These are phyloP conservation scores for Sciurus niger DNA, from an alignment of 2,113 vertebrate species.

Conservation along the genomic window DNA sequence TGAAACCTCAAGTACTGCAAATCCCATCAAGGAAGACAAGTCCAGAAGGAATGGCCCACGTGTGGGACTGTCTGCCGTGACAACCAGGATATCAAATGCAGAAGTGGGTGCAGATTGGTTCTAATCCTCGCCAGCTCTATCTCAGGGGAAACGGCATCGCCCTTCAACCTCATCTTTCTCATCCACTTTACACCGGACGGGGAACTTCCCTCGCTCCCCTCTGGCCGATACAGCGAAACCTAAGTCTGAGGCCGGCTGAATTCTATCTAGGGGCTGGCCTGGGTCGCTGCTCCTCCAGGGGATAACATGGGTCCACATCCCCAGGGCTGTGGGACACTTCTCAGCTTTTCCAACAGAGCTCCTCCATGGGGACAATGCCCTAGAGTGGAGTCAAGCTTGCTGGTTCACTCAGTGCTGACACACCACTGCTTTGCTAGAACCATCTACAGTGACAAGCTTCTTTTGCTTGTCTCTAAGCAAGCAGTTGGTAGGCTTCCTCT, in stretches of 20 bases:
- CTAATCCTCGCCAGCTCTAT: background rate
- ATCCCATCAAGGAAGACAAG: background rate
- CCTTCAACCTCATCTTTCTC: background rate
- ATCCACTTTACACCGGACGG: rapidly evolving
- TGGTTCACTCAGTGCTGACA: rapidly evolving
- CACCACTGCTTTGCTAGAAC: no score
- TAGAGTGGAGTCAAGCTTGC: rapidly evolving
- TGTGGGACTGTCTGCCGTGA: background rate
- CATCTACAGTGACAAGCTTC: background rate
- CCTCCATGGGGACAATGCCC: background rate
- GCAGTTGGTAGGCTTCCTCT: background rate
- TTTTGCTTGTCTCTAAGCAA: background rate
- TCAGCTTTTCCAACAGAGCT: background rate
- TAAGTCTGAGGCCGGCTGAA: rapidly evolving
- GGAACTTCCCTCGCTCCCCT: background rate
- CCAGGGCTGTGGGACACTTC: background rate
- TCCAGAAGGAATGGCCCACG: background rate
- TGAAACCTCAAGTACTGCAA: background rate
- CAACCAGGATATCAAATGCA: rapidly evolving
- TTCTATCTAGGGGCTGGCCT: background rate
- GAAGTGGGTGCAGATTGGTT: background rate
- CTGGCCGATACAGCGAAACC: background rate
- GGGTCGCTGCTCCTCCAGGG: background rate
- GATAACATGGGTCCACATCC: rapidly evolving
- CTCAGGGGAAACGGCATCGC: background rate